Base-by-base conservation (phyloP, 2,797 vertebrate genomes). In the Enteromius paludinosus region DNA sequence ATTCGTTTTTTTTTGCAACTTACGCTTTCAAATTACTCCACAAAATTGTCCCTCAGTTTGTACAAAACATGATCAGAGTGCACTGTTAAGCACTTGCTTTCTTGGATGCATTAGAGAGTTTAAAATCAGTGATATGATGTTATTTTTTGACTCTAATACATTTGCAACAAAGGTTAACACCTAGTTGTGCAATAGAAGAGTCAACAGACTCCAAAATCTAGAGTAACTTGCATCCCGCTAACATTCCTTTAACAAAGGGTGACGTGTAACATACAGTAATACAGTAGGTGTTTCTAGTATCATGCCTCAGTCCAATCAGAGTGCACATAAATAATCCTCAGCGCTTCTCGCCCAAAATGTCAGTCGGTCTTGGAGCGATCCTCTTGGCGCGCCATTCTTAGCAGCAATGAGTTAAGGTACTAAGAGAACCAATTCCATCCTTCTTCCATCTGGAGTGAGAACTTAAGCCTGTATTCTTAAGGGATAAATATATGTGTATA, bases 361-460 rank as follows among this genome's bases (percentile, higher is more conserved):
- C 3, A 1, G 49, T 65, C 41, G 23, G 30, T 84, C 72, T 66
- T 77, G 72, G 35, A 65, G 12, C 23, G 65, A 62, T 59, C 54
- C 56, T 61, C 54, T 38, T 30, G 73, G 59, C 38, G 0, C 7
- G 1, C 23, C 30, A 15, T 59, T 70, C 66, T 61, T 56, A 78
- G 83, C 85, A 87, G 77, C 85, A 78, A 72, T 25, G 28, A n/a
- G 14, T 77, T 71, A 79, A 61, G 83, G 65, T 77, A 76, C 59
- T 41, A 78, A 45, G 59, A 70, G 59, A 64, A 76, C 33, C 54
- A 23, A 64, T 20, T 66, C 62, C 61, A n/a, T 77, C n/a, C 45
- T 54, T 28, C 56, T 28, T 83, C 23, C 68, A 59, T 23, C 54
- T 23, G 20, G 41, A 71, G 54, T 62, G 66, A 80, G 68, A 71